phyloP scores from a whole-genome alignment of 2,888 invertebrate species.

The Callyntrura guangdongensis region DNA sequence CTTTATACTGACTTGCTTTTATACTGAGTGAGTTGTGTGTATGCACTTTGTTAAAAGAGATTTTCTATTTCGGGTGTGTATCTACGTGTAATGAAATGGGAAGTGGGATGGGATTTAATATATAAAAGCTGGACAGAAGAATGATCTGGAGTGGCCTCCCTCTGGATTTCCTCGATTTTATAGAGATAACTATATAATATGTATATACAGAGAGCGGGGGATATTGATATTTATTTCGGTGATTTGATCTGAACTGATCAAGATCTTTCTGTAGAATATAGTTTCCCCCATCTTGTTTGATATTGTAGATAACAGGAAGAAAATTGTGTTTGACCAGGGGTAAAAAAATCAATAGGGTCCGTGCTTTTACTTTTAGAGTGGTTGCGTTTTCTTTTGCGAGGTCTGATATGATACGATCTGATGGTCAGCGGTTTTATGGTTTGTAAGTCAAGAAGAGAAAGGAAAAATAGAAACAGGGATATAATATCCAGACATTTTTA shows the following conservation, averaged over 20 bases:
- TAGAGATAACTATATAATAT: neutral
- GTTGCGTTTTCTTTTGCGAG: neutral
- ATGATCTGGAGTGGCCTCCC: neutral
- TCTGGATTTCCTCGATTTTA: neutral
- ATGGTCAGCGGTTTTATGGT: conserved; percentile 53
- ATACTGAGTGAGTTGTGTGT: neutral
- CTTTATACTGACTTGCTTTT: neutral
- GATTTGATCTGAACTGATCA: conserved; percentile 48
- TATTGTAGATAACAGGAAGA: too few relatives aligned
- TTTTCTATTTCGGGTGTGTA: too few relatives aligned
- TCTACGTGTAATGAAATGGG: too few relatives aligned
- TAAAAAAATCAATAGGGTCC: conserved; percentile 58
- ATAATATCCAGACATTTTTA: conserved; percentile 12
- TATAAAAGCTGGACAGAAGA: neutral
- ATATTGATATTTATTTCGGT: conserved; percentile 58
- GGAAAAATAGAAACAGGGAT: neutral
- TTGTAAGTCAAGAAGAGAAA: neutral
- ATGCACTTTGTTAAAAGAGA: neutral
- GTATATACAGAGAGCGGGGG: conserved; percentile 3
- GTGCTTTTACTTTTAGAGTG: conserved; percentile 19
- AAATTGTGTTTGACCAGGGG: neutral
- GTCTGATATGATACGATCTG: conserved; percentile 42
- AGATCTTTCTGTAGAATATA: neutral
- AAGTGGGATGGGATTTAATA: conserved; percentile 9
- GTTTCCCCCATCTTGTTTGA: conserved; percentile 1